These are phyloP conservation scores for Emys orbicularis DNA, from an alignment of 2,797 vertebrate genomes.

Conservation along the genomic window DNA sequence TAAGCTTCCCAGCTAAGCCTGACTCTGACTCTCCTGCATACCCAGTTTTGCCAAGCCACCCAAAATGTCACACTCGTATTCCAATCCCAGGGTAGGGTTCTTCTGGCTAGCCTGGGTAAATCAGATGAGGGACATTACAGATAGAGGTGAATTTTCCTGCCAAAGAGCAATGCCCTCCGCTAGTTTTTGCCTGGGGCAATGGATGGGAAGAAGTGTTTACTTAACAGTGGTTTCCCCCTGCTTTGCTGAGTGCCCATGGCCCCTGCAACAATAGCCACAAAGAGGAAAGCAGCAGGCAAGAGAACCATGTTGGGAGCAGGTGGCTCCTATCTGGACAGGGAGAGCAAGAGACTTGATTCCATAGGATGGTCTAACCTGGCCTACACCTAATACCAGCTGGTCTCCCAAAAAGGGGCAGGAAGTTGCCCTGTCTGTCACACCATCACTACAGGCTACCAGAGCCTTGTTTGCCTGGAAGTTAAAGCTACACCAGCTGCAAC, in stretches of 20 bases:
- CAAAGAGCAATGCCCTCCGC: too few relatives aligned
- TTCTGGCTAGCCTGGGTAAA: background rate
- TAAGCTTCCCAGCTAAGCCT: background rate
- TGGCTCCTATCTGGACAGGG: background rate
- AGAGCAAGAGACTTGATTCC: background rate
- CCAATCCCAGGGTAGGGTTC: background rate
- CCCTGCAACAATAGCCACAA: background rate
- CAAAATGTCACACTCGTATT: background rate
- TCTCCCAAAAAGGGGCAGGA: background rate
- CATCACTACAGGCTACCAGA: background rate
- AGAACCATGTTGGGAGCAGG: background rate
- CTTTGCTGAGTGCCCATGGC: background rate
- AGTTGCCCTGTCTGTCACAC: background rate
- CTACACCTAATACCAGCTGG: background rate
- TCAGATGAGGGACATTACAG: background rate
- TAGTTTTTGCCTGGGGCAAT: too few relatives aligned
- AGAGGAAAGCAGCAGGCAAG: background rate
- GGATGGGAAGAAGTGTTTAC: too few relatives aligned
- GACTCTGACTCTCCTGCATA: background rate
- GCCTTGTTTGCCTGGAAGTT: background rate
- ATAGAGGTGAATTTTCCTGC: background rate
- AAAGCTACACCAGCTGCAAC: background rate
- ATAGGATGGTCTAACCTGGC: background rate
- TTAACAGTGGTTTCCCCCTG: background rate
- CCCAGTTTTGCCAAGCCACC: background rate